These are phyloP conservation scores for Centropus unirufus DNA, from an alignment of 2,113 vertebrate species.

Conservation along the genomic window DNA sequence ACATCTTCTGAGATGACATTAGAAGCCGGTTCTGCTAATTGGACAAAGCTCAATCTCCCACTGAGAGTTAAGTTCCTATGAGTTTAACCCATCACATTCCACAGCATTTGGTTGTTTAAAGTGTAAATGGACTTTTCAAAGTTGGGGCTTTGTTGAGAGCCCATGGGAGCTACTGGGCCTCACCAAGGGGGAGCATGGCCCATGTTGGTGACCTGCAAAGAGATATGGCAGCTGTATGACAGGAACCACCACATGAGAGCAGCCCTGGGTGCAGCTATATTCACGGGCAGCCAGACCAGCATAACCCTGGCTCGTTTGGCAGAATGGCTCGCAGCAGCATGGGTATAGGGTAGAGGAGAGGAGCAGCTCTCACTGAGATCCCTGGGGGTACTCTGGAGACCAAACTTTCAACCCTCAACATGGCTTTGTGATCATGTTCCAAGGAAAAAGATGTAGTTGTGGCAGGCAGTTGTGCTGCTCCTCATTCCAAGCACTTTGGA, in stretches of 20 bases:
- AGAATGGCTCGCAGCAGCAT: neutral
- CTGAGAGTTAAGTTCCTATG: rapidly evolving
- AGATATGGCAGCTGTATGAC: neutral
- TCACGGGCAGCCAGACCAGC: neutral
- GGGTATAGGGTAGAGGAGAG: neutral
- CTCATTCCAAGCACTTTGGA: neutral
- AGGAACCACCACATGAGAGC: neutral
- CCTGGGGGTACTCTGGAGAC: neutral
- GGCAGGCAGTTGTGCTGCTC: neutral
- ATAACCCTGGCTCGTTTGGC: neutral
- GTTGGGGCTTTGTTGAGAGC: neutral
- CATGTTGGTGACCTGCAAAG: neutral
- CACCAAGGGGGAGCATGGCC: rapidly evolving
- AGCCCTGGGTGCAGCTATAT: neutral
- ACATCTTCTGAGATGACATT: neutral
- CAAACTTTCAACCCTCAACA: neutral
- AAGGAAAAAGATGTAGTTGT: neutral
- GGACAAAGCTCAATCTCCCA: neutral
- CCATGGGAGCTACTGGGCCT: neutral
- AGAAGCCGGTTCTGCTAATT: neutral
- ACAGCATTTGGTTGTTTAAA: neutral
- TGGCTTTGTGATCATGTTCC: neutral
- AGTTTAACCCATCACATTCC: neutral
- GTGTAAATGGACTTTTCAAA: neutral
- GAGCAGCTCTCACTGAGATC: neutral